Percentiles rank a stretch among this genome's conserved stretches.
Conservation (phyloP, 2,888 invertebrate species). For the Achlya flavicornis region DNA sequence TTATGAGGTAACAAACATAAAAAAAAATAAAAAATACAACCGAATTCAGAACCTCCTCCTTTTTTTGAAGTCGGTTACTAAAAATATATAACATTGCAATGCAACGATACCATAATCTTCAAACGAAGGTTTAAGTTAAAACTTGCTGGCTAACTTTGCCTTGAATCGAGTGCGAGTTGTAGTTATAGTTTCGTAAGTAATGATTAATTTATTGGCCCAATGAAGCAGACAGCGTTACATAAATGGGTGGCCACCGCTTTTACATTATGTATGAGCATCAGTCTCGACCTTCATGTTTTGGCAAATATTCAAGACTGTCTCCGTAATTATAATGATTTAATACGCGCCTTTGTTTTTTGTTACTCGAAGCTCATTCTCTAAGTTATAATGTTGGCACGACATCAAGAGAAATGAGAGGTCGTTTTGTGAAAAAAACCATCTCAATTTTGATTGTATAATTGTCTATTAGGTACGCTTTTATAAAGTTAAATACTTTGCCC, state of each 20-base stretch:
- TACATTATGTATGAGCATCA: conserved; percentile 7
- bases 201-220: conserved; percentile 50
- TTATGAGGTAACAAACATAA: no score
- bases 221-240: conserved; percentile 29
- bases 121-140: no score
- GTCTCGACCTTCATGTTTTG: conserved; percentile 19
- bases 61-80: no score
- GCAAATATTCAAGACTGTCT: conserved; percentile 25
- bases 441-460: neutral
- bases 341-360: conserved; percentile 21
- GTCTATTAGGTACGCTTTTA: neutral
- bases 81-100: no score
- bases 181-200: conserved; percentile 44
- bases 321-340: conserved; percentile 30
- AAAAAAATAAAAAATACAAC: no score
- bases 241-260: conserved; percentile 21
- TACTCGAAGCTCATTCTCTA: neutral
- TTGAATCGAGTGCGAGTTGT: conserved; percentile 37
- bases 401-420: conserved; percentile 15
- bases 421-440: conserved; percentile 10
- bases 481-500: no score
- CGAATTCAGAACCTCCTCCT: no score
- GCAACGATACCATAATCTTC: neutral
- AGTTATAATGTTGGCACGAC: conserved; percentile 18
- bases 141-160: conserved; percentile 31